Percentiles rank a stretch among this genome's conserved stretches.
Evolutionary conservation across 1,140 invertebrate genomes (phyloP).

Genomic region (Cyphomyrmex costatus): DNA sequence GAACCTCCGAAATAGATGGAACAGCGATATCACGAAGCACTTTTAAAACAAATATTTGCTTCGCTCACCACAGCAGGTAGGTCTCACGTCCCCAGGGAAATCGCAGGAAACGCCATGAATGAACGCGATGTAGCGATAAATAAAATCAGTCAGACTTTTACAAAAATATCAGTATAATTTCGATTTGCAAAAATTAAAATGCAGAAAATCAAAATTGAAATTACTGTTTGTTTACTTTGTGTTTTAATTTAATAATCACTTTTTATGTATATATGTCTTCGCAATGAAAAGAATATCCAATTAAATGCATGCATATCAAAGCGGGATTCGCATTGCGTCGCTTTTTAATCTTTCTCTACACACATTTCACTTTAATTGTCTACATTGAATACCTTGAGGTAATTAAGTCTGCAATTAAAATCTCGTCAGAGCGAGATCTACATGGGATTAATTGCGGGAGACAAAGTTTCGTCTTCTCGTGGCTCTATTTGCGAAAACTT

Average conservation of each 20-base stretch:
- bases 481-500: not conserved
- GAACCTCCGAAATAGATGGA: slow-evolving; percentile 27
- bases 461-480: not conserved
- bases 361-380: not conserved
- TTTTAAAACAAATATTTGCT: slow-evolving; percentile 30
- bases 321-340: not conserved
- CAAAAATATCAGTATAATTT: not conserved
- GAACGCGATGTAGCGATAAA: slow-evolving; percentile 4
- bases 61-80: not conserved
- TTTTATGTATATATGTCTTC: not conserved
- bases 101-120: not conserved
- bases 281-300: not conserved
- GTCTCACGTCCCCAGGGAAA: not conserved
- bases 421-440: not conserved
- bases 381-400: not conserved
- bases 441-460: not conserved
- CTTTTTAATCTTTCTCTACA: not conserved
- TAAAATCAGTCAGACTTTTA: not conserved
- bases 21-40: not conserved
- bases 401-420: slow-evolving; percentile 1
- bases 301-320: not conserved
- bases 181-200: not conserved
- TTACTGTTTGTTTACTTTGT: not conserved
- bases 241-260: slow-evolving; percentile 7
- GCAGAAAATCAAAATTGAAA: not conserved